These are phyloP conservation scores for Gobio gobio DNA, from an alignment of 2,113 vertebrate genomes.

Conservation along the genomic window DNA sequence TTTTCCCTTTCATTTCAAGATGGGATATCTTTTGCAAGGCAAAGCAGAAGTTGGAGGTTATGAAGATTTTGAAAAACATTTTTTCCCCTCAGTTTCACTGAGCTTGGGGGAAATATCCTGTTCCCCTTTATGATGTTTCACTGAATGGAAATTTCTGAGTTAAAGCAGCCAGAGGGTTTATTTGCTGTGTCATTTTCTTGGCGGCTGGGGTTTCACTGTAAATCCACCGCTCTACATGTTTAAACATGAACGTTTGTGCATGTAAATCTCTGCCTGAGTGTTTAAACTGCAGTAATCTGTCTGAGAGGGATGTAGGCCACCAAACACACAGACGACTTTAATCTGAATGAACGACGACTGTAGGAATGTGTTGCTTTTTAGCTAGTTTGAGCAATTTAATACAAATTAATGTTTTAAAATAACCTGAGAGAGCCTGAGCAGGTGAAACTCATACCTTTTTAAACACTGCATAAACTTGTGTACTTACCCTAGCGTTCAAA, in stretches of 20 bases:
- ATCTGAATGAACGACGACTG: background rate
- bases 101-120: background rate
- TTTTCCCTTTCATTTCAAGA: background rate
- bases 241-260: conserved; percentile 16
- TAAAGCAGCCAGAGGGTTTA: conserved; percentile 10
- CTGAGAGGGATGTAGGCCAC: background rate
- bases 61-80: background rate
- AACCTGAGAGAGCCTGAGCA: background rate
- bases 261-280: conserved; percentile 3
- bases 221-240: conserved; percentile 23
- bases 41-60: conserved; percentile 1
- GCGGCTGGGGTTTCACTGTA: conserved; percentile 16
- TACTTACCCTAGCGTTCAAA: background rate
- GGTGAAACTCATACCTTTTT: background rate
- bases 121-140: background rate
- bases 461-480: background rate
- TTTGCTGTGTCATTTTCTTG: conserved; percentile 35
- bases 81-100: background rate
- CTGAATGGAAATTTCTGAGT: conserved; percentile 2
- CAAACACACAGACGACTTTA: background rate
- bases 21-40: background rate
- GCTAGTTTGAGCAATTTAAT: background rate
- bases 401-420: background rate
- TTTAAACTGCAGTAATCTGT: conserved; percentile 27
- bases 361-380: conserved; percentile 2